Base-by-base conservation (phyloP, 2,797 vertebrate species). In the Pantherophis alleghaniensis region DNA sequence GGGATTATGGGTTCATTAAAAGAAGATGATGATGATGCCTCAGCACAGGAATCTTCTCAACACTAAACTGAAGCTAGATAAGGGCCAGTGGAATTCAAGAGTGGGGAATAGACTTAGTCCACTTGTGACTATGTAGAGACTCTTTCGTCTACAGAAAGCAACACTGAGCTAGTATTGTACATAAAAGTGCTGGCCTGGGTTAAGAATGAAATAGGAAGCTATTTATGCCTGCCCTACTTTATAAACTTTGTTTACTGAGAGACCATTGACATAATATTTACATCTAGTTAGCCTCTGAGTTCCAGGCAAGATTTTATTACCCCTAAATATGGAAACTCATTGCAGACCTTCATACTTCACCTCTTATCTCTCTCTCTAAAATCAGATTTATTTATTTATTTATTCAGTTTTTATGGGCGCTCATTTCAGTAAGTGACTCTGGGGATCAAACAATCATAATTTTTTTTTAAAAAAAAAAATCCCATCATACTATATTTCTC, bases 151-250 rank as follows among this genome's bases (percentile, higher is more conserved):
- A 37, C 16, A 9, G 32, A 37, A 92, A 93, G 57, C 69, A 94
- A 26, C 88, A 63, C 37, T 51, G 92, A 56, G 18, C 87, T 91
- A 53, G 0, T 60, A 61, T 24, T 28, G 28, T 22, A 22, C 9
- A 24, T 56, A 59, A 12, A 55, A 26, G 42, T 12, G 12, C 60
- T 90, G 69, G 47, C 32, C 51, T 88, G 55, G 5, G 2, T 61
- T 53, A 28, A 42, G 0, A 0, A 88, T 47, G 3, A 79, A 74
- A 47, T 60, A 61, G 6, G 4, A 90, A 2, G 66, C 59, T 32
- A 12, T 93, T 90, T 93, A 69, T 24, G 4, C 4, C 90, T 93
- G 61, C 14, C 92, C 90, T 59, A 7, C 88, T 87, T 3, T 91
- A 93, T 83, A 87, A 88, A 6, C 28, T 69, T 89, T 1, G 4